phyloP scores from a whole-genome alignment of 2,797 vertebrate genomes.

The Acridotheres tristis region DNA sequence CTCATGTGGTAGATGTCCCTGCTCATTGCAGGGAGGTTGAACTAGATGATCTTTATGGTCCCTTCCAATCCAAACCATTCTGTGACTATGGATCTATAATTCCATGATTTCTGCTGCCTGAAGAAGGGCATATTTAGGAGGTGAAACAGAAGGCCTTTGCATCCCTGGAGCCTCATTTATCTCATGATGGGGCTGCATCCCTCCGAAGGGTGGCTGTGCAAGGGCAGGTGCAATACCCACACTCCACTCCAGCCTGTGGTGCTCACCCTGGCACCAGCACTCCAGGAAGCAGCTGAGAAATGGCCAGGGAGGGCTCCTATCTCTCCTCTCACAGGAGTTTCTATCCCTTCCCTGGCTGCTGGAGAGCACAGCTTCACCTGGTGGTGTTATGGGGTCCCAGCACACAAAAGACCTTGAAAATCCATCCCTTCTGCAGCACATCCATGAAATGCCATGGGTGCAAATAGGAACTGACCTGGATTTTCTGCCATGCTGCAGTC shows the following conservation, averaged over 20 bases:
- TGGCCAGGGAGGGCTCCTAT: background rate
- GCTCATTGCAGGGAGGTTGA: background rate
- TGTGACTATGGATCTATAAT: background rate
- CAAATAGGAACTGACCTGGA: background rate
- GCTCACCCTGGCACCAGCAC: background rate
- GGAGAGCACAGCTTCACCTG: background rate
- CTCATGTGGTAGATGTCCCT: background rate
- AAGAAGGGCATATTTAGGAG: background rate
- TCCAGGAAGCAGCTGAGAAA: background rate
- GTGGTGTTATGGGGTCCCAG: background rate
- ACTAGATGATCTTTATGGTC: background rate
- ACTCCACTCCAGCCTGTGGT: background rate
- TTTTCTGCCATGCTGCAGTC: background rate
- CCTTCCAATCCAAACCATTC: background rate
- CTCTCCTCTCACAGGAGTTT: background rate
- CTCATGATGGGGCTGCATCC: background rate
- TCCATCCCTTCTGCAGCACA: fast-evolving
- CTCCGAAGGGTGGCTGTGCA: background rate
- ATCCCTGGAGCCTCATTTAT: background rate
- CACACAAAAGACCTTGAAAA: background rate
- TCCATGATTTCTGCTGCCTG: background rate
- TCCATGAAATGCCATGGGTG: background rate
- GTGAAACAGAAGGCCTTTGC: background rate
- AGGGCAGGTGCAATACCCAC: background rate
- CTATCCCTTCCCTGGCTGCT: background rate